Evolutionary conservation across 2,888 invertebrate genomes (phyloP).

Genomic region (Creontiades dilutus): DNA sequence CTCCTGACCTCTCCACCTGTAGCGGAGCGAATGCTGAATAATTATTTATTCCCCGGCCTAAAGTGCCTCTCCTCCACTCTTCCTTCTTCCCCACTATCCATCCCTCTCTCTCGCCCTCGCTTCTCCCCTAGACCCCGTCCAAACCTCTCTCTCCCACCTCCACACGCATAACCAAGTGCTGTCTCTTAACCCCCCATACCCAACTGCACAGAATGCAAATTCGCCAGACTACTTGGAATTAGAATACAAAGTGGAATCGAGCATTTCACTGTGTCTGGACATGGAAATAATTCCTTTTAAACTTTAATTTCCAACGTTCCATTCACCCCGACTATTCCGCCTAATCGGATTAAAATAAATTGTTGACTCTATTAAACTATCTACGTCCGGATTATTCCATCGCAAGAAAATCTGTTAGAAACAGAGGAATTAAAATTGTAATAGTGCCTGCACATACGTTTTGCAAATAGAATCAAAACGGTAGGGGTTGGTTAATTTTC

Average conservation of each 20-base stretch:
- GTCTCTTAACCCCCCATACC: neutral
- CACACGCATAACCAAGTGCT: slow-evolving; percentile 11
- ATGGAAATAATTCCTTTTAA: slow-evolving; percentile 13
- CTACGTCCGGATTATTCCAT: neutral
- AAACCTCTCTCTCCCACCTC: neutral
- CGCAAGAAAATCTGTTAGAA: too few species aligned
- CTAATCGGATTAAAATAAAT: slow-evolving; percentile 16
- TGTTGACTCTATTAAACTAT: neutral
- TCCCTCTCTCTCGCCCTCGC: neutral
- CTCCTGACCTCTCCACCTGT: slow-evolving; percentile 51
- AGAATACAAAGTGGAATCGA: slow-evolving; percentile 54
- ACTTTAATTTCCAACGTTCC: slow-evolving; percentile 11
- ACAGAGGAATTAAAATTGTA: neutral
- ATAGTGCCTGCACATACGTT: neutral
- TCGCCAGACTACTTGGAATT: slow-evolving; percentile 19
- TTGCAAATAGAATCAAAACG: neutral
- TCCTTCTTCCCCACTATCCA: neutral
- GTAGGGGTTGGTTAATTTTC: neutral
- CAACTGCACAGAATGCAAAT: slow-evolving; percentile 58
- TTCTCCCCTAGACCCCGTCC: neutral
- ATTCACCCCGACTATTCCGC: neutral
- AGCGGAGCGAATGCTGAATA: slow-evolving; percentile 59
- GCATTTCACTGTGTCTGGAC: slow-evolving; percentile 1
- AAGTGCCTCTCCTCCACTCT: slow-evolving; percentile 19
- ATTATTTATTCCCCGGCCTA: slow-evolving; percentile 59